Evolutionary conservation across 2,797 vertebrate genomes (phyloP).

Genomic region (Remorina albescens): DNA sequence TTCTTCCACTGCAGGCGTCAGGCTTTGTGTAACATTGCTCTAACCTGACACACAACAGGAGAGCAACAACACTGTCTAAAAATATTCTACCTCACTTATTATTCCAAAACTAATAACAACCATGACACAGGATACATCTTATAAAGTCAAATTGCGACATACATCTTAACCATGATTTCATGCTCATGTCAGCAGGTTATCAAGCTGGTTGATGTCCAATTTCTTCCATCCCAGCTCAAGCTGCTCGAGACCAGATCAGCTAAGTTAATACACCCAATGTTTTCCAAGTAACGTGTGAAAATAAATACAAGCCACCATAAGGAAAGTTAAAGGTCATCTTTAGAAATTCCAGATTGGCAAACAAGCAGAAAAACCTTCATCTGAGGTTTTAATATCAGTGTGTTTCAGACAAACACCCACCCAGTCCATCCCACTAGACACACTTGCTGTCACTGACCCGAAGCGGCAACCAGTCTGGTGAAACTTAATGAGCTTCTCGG

Average conservation of each 20-base stretch:
- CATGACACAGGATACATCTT: neutral
- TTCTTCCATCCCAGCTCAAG: neutral
- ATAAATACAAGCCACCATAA: neutral
- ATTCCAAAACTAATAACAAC: neutral
- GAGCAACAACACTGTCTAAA: neutral
- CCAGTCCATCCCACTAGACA: neutral
- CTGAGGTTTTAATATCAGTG: constrained; percentile 7
- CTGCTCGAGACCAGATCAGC: neutral
- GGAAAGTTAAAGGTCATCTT: neutral
- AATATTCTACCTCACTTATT: neutral
- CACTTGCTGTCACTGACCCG: neutral
- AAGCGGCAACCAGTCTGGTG: constrained; percentile 38
- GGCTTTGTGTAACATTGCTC: neutral
- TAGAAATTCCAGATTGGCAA: constrained; percentile 9
- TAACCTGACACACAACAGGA: neutral
- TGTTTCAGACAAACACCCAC: constrained; percentile 26
- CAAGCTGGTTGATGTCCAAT: neutral
- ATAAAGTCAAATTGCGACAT: too few relatives aligned
- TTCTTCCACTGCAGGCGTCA: neutral
- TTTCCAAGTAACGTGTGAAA: neutral
- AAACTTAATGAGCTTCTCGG: constrained; percentile 61
- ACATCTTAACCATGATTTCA: neutral
- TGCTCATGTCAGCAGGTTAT: too few relatives aligned
- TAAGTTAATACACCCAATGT: neutral
- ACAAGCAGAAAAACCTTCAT: constrained; percentile 15